These are phyloP conservation scores for Blera fallax DNA, from an alignment of 2,888 invertebrate genomes.

Conservation along the genomic window DNA sequence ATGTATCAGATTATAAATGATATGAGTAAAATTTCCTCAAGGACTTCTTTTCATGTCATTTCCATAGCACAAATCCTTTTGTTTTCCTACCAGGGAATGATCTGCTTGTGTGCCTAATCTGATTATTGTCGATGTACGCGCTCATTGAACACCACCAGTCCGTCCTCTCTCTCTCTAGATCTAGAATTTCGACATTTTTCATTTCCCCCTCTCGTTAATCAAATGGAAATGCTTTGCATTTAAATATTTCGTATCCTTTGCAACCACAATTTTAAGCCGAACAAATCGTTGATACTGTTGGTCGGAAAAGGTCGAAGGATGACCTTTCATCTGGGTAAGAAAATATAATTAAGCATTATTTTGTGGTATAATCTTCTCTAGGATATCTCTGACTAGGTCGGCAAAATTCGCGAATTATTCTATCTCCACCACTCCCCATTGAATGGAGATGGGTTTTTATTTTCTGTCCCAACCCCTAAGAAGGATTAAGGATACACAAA, in stretches of 20 bases:
- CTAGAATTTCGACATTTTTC: conserved; percentile 11
- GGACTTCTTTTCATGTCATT: conserved; percentile 18
- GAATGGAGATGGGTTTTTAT: not conserved
- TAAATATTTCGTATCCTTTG: conserved; percentile 15
- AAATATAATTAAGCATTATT: conserved; percentile 21
- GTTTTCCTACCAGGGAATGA: not conserved
- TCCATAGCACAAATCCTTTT: conserved; percentile 23
- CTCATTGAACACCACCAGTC: conserved; percentile 11
- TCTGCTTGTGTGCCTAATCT: conserved; percentile 15
- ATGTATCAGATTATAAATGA: not conserved
- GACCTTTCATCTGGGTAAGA: not conserved
- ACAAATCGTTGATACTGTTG: not conserved
- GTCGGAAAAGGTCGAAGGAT: conserved; percentile 3
- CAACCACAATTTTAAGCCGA: not conserved
- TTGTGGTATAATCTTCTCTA: conserved; percentile 10
- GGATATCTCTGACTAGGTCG: conserved; percentile 33
- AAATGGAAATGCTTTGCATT: conserved; percentile 18
- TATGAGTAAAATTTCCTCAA: conserved; percentile 7
- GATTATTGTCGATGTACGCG: conserved; percentile 15
- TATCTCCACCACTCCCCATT: not conserved
- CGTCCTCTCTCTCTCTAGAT: too few relatives aligned
- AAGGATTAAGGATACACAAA: conserved; percentile 17
- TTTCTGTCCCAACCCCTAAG: not conserved
- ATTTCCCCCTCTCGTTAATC: not conserved
- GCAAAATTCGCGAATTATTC: conserved; percentile 25